Conservation (phyloP, 2,888 invertebrate species). For the Pyrrhia umbra region DNA sequence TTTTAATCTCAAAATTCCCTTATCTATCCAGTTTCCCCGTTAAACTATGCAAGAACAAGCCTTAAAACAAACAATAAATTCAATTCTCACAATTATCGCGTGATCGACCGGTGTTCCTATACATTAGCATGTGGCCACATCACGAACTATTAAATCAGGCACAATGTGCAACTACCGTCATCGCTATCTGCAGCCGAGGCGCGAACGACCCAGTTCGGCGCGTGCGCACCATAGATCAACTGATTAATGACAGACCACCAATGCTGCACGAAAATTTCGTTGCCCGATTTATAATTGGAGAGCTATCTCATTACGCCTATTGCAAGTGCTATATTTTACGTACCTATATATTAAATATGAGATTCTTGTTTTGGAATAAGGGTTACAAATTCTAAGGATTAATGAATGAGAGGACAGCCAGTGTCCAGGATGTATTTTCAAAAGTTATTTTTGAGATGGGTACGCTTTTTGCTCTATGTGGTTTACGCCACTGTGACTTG, state of each 20-base stretch:
- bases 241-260: conserved; percentile 64
- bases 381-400: too few species aligned
- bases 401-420: too few species aligned
- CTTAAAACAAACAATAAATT: conserved; percentile 52
- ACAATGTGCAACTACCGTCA: conserved; percentile 69
- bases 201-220: conserved; percentile 76
- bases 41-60: conserved; percentile 17
- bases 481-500: too few species aligned
- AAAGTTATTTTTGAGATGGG: too few species aligned
- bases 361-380: neutral
- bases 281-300: conserved; percentile 40
- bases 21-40: neutral
- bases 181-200: conserved; percentile 64
- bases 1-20: neutral
- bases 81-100: conserved; percentile 48
- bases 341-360: neutral
- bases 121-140: conserved; percentile 66
- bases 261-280: conserved; percentile 42
- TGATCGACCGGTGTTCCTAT: conserved; percentile 55
- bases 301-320: neutral
- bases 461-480: too few species aligned
- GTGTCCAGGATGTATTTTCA: too few species aligned
- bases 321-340: neutral
- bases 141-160: conserved; percentile 72
- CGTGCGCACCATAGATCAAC: conserved; percentile 74